These are phyloP conservation scores for Eustalomyia histrio DNA, from an alignment of 2,888 invertebrate species.

Conservation along the genomic window DNA sequence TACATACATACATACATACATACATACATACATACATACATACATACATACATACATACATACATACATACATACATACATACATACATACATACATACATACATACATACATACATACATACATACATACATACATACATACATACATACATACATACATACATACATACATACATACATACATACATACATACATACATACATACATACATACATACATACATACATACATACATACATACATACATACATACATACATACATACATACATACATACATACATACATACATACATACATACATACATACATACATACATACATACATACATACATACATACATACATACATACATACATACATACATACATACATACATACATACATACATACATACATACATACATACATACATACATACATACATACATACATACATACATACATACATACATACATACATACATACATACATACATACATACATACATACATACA, in stretches of 20 bases:
- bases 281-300: conserved; percentile 23
- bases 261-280: conserved; percentile 23
- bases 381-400: conserved; percentile 8
- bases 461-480: too few relatives aligned
- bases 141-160: too few relatives aligned
- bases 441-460: too few relatives aligned
- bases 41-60: conserved; percentile 23
- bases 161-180: too few relatives aligned
- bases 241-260: conserved; percentile 6
- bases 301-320: conserved; percentile 23
- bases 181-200: too few relatives aligned
- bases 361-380: conserved; percentile 23
- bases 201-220: too few relatives aligned
- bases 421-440: too few relatives aligned
- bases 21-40: conserved; percentile 23
- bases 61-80: conserved; percentile 23
- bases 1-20: conserved; percentile 23
- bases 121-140: too few relatives aligned
- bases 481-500: too few relatives aligned
- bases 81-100: conserved; percentile 23
- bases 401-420: too few relatives aligned
- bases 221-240: too few relatives aligned
- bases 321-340: conserved; percentile 23
- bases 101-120: conserved; percentile 13
- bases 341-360: conserved; percentile 23